phyloP scores from a whole-genome alignment of 2,113 vertebrate species.

The Pitta sordida region DNA sequence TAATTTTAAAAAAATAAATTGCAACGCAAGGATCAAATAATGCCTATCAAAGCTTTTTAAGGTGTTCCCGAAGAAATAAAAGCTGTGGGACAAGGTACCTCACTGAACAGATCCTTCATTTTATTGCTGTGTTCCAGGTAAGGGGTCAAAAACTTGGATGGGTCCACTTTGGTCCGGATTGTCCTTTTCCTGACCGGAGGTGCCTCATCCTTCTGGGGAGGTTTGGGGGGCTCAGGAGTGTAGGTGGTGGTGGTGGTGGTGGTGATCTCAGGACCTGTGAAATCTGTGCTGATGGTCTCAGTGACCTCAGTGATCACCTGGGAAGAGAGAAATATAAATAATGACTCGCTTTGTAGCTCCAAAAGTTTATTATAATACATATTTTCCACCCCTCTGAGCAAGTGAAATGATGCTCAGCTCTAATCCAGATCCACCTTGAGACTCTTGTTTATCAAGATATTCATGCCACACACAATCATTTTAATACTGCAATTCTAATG shows the following conservation, averaged over 20 bases:
- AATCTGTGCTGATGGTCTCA: constrained; percentile 8
- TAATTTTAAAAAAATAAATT: no score
- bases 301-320: constrained; percentile 52
- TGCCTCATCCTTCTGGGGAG: constrained; percentile 16
- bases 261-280: not conserved
- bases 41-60: not conserved
- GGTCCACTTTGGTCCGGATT: constrained; percentile 86
- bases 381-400: not conserved
- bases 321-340: not conserved
- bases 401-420: not conserved
- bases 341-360: not conserved
- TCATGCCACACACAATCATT: not conserved
- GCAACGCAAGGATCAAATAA: not conserved
- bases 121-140: constrained; percentile 95
- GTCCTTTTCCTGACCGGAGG: constrained; percentile 77
- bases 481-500: not conserved
- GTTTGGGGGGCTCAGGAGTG: not conserved
- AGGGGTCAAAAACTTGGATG: constrained; percentile 95
- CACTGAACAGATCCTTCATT: constrained; percentile 93
- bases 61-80: not conserved
- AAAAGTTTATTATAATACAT: fast-evolving
- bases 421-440: not conserved
- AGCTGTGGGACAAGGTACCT: constrained; percentile 70
- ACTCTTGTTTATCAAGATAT: not conserved
- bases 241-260: not conserved